phyloP scores from a whole-genome alignment of 1,140 invertebrate species.

The Schmidtea mediterranea region DNA sequence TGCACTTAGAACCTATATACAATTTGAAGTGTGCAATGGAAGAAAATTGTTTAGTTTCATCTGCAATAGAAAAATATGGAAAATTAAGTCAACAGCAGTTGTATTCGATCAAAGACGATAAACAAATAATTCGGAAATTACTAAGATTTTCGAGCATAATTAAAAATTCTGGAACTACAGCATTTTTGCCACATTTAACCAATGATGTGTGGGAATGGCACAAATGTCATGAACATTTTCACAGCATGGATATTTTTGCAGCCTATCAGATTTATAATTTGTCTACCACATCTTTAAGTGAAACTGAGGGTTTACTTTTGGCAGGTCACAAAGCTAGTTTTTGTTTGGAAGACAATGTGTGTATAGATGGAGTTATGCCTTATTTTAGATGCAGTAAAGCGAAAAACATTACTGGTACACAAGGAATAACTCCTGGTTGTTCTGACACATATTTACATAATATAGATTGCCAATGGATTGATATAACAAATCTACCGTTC shows the following conservation, averaged over 20 bases:
- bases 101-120: too few species aligned
- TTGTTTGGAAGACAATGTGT: slow-evolving; percentile 62
- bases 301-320: slow-evolving; percentile 32
- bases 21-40: slow-evolving; percentile 80
- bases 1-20: slow-evolving; percentile 54
- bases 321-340: slow-evolving; percentile 89
- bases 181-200: slow-evolving; percentile 59
- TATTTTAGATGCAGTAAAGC: slow-evolving; percentile 24
- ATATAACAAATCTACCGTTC: slow-evolving; percentile 56
- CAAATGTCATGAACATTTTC: slow-evolving; percentile 85
- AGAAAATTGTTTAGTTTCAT: slow-evolving; percentile 60
- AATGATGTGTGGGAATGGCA: slow-evolving; percentile 87
- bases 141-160: slow-evolving; percentile 66
- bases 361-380: slow-evolving; percentile 38
- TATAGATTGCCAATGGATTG: slow-evolving; percentile 88
- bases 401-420: neutral
- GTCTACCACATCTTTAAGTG: too few species aligned
- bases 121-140: slow-evolving; percentile 33
- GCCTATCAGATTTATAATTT: slow-evolving; percentile 60
- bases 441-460: slow-evolving; percentile 71
- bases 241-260: slow-evolving; percentile 89
- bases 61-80: slow-evolving; percentile 29
- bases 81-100: slow-evolving; percentile 42
- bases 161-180: slow-evolving; percentile 56
- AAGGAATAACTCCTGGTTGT: slow-evolving; percentile 56